Percentiles rank a stretch among this genome's conserved stretches.
Evolutionary conservation across 1,140 invertebrate genomes (phyloP).

Genomic region (Microplitis mediator): DNA sequence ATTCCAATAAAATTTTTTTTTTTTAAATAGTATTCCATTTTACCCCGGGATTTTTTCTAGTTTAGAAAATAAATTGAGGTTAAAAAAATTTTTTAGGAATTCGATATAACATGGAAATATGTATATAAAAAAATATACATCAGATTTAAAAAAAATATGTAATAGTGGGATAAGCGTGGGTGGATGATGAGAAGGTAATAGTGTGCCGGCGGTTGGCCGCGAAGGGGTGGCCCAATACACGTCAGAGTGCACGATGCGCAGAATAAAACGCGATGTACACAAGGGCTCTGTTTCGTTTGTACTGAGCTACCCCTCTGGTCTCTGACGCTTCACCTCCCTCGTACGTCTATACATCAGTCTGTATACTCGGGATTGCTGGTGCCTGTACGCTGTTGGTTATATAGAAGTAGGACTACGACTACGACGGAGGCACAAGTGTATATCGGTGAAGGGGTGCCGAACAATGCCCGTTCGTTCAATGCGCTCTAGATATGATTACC

Average conservation of each 20-base stretch:
- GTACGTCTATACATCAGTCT: constrained; percentile 1
- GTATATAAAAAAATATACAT: constrained; percentile 21
- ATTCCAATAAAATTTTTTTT: no score
- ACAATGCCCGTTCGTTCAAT: constrained; percentile 60
- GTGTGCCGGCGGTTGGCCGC: constrained; percentile 7
- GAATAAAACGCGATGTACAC: not conserved
- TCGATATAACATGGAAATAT: no score
- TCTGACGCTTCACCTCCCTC: not conserved
- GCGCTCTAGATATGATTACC: constrained; percentile 61
- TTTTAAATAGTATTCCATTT: no score
- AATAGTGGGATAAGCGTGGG: not conserved
- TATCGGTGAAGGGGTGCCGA: constrained; percentile 56
- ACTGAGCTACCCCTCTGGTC: not conserved
- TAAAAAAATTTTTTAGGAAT: no score
- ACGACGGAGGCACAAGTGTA: constrained; percentile 48
- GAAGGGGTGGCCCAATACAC: constrained; percentile 38
- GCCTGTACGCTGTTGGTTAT: not conserved
- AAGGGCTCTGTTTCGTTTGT: not conserved
- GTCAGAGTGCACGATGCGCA: constrained; percentile 2
- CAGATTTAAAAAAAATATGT: constrained; percentile 32
- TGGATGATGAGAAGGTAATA: constrained; percentile 26
- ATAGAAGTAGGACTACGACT: no score
- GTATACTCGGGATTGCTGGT: not conserved
- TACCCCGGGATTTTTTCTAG: no score
- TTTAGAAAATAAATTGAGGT: no score